Base-by-base conservation (phyloP, 2,797 vertebrate species). In the Mormyrops attenuatus region DNA sequence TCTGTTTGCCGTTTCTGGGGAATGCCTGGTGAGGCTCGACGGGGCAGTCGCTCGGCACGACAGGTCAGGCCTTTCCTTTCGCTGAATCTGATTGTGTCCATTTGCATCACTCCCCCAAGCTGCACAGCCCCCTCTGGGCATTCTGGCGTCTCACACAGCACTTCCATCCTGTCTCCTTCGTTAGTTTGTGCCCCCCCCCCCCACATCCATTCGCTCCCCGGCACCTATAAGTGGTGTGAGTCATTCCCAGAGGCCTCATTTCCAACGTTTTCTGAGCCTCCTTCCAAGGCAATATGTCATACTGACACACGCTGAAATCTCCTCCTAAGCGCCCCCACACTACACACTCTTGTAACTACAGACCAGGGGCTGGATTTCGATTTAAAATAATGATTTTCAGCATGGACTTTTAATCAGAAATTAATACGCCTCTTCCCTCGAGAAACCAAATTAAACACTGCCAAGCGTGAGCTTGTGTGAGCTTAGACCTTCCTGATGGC, bases 401-500 rank as follows among this genome's bases (percentile, higher is more conserved):
- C 80, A 52, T 80, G 53, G 86, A 85, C 89, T 91, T 92, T 77
- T 89, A 90, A 80, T 85, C 63, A 90, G 92, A 92, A 93, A 93
- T 93, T 90, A 92, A 94, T 91, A 91, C 89, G 92, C 91, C 93
- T 93, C 94, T 93, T 91, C 90, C 92, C 89, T 88, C 90, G 90
- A 82, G 89, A 69, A 69, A 93, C 92, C 92, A 94, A 93, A 90
- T 63, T 93, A 91, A 92, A 94, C 90, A 90, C 90, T 89, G 88
- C 91, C 89, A 90, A 90, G 91, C 90, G 89, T 93, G 93, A 94
- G 57, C 7, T 60, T 93, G 91, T 90, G 91, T 93, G 92, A 91
- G 93, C 93, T 95, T 93, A 94, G 94, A 85, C 20, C 85, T 92
- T 90, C 90, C 94, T 90, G 90, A 85, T 91, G 91, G 91, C 89